phyloP scores from a whole-genome alignment of 2,797 vertebrate species.

The Lepidocolaptes lacrymiger region DNA sequence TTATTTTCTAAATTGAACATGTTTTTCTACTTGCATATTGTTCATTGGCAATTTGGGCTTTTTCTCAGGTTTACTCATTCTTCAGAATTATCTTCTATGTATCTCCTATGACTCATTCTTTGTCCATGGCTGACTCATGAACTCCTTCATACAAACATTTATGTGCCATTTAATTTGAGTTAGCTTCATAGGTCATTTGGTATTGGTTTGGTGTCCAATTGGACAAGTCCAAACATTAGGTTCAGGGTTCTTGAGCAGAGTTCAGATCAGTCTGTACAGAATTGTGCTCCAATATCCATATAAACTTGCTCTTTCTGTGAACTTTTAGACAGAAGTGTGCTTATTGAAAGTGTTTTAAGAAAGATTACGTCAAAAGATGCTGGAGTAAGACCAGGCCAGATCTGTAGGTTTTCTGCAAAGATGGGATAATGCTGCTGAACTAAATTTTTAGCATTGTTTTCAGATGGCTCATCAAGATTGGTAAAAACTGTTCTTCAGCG shows the following conservation, averaged over 20 bases:
- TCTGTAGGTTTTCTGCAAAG: not conserved
- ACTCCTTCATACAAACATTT: constrained; percentile 12
- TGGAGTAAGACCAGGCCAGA: not conserved
- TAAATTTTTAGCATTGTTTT: not conserved
- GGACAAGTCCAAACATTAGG: not conserved
- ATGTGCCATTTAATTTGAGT: not conserved
- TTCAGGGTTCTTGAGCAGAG: not conserved
- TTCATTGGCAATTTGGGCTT: constrained; percentile 34
- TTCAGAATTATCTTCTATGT: constrained; percentile 33
- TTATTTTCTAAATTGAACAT: constrained; percentile 45
- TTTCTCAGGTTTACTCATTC: constrained; percentile 52
- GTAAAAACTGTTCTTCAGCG: not conserved
- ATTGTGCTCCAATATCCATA: not conserved
- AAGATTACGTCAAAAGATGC: not conserved
- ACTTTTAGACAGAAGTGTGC: not conserved
- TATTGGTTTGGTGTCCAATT: not conserved
- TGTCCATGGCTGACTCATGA: constrained; percentile 35
- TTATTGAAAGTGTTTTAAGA: not conserved
- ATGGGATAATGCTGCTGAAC: not conserved
- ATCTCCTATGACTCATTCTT: constrained; percentile 50
- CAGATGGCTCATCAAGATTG: not conserved
- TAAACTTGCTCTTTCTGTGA: not conserved
- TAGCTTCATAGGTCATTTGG: not conserved
- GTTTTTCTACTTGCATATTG: constrained; percentile 51
- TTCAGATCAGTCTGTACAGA: not conserved